Evolutionary conservation across 2,797 vertebrate species (phyloP), one percentile per base, ranked within the genome.

Genomic region (Orestias chungarensis): DNA sequence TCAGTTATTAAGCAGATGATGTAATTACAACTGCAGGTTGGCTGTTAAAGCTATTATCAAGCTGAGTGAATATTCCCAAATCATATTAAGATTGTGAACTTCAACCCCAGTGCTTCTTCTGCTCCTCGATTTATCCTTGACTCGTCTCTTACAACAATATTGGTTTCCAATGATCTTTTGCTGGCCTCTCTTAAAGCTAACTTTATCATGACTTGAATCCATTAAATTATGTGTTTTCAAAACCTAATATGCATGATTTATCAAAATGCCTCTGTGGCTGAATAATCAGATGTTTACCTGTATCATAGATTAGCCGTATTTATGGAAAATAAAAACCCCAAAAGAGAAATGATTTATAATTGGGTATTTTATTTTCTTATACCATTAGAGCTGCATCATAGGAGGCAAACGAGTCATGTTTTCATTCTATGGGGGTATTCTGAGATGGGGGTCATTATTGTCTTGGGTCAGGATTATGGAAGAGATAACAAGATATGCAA

Each of bases 1-100:
- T 90, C 89, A 88, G 89, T 92, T 94, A 93, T 94, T 93, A 94
- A 94, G 91, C 90, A 87, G 83, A 88, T 92, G 87, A 95, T 95
- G 86, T 85, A 84, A 95, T 95, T 95, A 95, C 87, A 86, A 88
- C 85, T 91, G 84, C 90, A 91, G 91, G 87, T 93, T 94, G 87
- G 90, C 87, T 92, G 85, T 83, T 94, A 93, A 95, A 89, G 85
- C 85, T 85, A 91, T 95, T 94, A 94, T 88, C 87, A 90, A 83
- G 82, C 74, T 76, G 89, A 76, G 86, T 76, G 91, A 91, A 93
- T 92, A 92, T 92, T 90, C 91, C 86, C 88, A 78, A 91, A 95
- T 93, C 85, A 64, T 82, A 91, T 95, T 92, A 94, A 66, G 42
- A 80, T 18, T 54, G 68, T 88, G 89, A 93, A 90, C 87, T 91